Conservation (phyloP, 2,113 vertebrate species). For the Pandion haliaetus region DNA sequence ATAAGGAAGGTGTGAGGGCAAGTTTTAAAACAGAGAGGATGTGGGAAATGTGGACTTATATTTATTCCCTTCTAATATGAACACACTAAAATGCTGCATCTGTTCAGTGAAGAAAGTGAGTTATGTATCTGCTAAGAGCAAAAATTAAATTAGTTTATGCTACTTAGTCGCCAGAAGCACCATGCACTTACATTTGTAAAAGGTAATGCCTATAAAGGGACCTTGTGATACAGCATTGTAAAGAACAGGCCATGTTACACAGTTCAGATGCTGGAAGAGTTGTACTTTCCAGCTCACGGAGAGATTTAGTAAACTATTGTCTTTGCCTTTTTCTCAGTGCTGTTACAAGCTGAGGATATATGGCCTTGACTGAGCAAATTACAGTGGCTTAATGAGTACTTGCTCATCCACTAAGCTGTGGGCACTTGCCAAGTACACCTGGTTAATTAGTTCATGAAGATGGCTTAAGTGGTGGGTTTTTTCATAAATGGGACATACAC, state of each 20-base stretch:
- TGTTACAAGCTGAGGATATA: neutral
- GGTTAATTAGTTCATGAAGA: neutral
- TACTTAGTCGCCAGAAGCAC: neutral
- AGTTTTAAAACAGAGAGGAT: neutral
- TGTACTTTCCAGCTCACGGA: neutral
- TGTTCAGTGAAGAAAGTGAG: neutral
- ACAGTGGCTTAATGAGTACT: accelerated
- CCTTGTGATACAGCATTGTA: neutral
- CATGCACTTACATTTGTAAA: neutral
- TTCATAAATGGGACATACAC: neutral
- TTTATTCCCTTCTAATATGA: neutral
- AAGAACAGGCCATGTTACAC: neutral
- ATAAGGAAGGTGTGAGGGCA: neutral
- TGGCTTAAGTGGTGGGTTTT: neutral
- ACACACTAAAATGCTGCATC: neutral
- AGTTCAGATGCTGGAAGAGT: neutral
- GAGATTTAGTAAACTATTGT: neutral
- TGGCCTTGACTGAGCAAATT: neutral
- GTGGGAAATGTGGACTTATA: neutral
- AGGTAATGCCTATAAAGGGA: neutral
- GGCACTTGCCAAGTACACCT: neutral
- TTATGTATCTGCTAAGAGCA: neutral
- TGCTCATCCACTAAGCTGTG: neutral
- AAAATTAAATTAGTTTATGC: neutral
- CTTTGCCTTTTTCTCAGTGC: neutral